A percentile compares a stretch with the other conserved stretches of the same genome.
Evolutionary conservation across 1,140 invertebrate genomes (phyloP).

Genomic region (Palaemon carinicauda): DNA sequence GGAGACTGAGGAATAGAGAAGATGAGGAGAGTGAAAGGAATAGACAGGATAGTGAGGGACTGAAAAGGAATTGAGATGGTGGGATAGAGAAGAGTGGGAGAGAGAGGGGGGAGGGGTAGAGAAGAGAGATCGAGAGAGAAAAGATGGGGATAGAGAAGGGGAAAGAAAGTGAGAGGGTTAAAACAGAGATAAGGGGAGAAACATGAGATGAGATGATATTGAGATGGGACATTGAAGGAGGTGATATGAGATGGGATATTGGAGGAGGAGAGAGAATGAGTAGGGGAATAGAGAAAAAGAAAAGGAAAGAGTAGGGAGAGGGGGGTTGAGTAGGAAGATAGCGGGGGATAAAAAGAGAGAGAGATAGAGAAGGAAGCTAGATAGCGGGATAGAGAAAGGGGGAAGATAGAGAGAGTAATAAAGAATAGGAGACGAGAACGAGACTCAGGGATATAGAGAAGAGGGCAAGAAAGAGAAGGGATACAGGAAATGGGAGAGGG

Average conservation of each 20-base stretch:
- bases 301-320: neutral
- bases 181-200: no score
- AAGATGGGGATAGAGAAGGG: neutral
- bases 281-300: neutral
- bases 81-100: neutral
- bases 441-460: neutral
- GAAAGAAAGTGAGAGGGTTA: neutral
- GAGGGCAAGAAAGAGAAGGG: neutral
- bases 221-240: neutral
- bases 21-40: no score
- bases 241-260: neutral
- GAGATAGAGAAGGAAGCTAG: no score
- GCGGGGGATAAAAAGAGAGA: neutral
- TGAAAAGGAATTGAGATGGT: neutral
- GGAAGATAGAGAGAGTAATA: no score
- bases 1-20: no score
- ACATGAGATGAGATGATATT: neutral
- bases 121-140: neutral
- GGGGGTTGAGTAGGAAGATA: neutral
- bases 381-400: neutral
- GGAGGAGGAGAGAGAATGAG: neutral
- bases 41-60: neutral
- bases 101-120: neutral
- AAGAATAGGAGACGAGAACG: neutral
- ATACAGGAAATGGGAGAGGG: neutral